Conservation (phyloP, 2,797 vertebrate genomes). For the Echeneis naucrates region DNA sequence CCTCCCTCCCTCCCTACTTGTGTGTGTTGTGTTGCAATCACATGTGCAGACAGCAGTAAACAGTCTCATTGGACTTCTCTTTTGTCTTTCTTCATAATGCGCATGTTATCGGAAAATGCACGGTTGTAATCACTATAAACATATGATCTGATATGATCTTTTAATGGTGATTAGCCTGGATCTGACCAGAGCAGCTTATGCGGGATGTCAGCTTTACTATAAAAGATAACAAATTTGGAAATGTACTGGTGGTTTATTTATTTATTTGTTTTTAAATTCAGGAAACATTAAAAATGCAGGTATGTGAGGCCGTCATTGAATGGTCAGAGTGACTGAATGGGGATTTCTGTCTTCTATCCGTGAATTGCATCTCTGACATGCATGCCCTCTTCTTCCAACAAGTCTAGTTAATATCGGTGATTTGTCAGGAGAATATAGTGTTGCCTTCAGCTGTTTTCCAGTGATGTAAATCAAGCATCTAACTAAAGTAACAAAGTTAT, state of each 20-base stretch:
- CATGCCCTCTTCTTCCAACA: background rate
- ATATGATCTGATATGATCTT: background rate
- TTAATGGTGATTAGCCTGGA: background rate
- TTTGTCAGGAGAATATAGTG: slow-evolving; percentile 21
- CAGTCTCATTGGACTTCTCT: background rate
- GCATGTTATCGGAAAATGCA: background rate
- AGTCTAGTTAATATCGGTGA: background rate
- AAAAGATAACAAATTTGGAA: background rate
- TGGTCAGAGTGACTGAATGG: too few relatives aligned
- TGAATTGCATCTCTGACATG: slow-evolving; percentile 1
- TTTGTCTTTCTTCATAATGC: background rate
- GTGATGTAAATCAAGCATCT: slow-evolving; percentile 30
- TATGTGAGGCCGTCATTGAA: too few relatives aligned
- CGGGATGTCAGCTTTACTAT: background rate
- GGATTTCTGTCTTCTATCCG: slow-evolving; percentile 2
- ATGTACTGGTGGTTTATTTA: too few relatives aligned
- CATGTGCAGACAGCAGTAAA: background rate
- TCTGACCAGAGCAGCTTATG: background rate
- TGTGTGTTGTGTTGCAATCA: background rate
- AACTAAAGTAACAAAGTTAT: background rate
- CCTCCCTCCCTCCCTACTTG: background rate
- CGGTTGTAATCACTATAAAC: background rate
- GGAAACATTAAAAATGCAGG: too few relatives aligned
- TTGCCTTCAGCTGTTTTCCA: slow-evolving; percentile 8
- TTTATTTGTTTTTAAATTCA: background rate